Base-by-base conservation (phyloP, 2,797 vertebrate genomes). In the Poecilia wingei region DNA sequence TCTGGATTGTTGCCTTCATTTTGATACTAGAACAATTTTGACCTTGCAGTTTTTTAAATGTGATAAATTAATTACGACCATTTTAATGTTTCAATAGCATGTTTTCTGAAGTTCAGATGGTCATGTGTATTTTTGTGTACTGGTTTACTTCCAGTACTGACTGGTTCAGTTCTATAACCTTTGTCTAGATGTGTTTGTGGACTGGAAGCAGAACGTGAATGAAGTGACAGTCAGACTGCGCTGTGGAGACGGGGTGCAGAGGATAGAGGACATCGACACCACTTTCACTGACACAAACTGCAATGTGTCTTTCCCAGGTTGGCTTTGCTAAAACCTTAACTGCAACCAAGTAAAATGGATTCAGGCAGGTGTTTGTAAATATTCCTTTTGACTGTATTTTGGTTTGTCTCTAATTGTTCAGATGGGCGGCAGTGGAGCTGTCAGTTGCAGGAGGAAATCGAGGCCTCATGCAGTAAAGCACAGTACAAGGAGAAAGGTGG, bases 141-240 rank as follows among this genome's bases (percentile, higher is more conserved):
- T n/a, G 53, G 25, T 55, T 55, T 4, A 6, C 4, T 59, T 31
- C 28, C 28, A 59, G 28, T 31, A 14, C 55, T 28, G n/a, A 59
- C 55, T 31, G 55, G n/a, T 31, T 59, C 55, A 28, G 12, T 28
- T 59, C 20, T 25, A 51, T 25, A 51, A 22, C 20, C 7, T 51
- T 51, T 53, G 10, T 83, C 55, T 89, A 99, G 98, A 99, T 69
- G 90, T 98, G 88, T 96, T 98, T 92, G 90, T 98, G 49, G 97
- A 99, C 89, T 99, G 98, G 98, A 98, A 96, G 91, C 98, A 99
- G 94, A 99, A 96, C 25, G 96, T 97, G 0, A 96, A 96, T 1
- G 97, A 99, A 84, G 96, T 99, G 81, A 98, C 97, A 0, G 96
- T 99, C 57, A 96, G 97, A 79, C 95, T 99, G 81, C 96, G 96